A percentile compares a stretch with the other conserved stretches of the same genome.
phyloP scores from a whole-genome alignment of 2,797 vertebrate species.

The Odontamblyopus rebecca region DNA sequence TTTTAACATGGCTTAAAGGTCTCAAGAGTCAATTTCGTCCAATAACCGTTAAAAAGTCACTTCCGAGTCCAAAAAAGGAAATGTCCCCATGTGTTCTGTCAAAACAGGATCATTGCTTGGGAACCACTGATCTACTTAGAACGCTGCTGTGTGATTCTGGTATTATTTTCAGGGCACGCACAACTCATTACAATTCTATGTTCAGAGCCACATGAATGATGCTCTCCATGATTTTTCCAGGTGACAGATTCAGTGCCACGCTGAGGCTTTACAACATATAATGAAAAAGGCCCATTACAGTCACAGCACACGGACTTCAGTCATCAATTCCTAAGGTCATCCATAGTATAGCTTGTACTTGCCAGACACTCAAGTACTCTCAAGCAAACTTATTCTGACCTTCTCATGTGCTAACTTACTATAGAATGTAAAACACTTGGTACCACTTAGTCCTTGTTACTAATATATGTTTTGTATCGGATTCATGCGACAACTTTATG shows the following conservation, averaged over 20 bases:
- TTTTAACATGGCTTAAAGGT: too few relatives aligned
- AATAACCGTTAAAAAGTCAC: too few relatives aligned
- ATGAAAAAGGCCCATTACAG: constrained; percentile 3
- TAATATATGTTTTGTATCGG: too few relatives aligned
- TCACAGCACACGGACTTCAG: not conserved
- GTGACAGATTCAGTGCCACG: not conserved
- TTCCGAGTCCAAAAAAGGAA: too few relatives aligned
- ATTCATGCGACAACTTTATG: too few relatives aligned
- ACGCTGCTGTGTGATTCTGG: too few relatives aligned
- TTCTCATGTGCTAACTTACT: not conserved
- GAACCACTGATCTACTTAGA: not conserved
- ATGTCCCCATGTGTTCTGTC: too few relatives aligned
- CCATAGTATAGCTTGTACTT: not conserved
- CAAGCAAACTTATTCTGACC: not conserved
- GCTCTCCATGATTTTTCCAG: not conserved
- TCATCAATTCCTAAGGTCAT: not conserved
- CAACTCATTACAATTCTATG: constrained; percentile 11
- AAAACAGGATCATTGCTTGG: not conserved
- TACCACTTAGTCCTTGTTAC: too few relatives aligned
- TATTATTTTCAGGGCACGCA: constrained; percentile 10
- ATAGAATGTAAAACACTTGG: too few relatives aligned
- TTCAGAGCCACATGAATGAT: not conserved
- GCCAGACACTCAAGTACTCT: not conserved
- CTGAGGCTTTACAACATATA: not conserved
- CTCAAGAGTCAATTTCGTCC: too few relatives aligned